Conservation (phyloP, 2,113 vertebrate genomes). For the Sinosuthora webbiana region DNA sequence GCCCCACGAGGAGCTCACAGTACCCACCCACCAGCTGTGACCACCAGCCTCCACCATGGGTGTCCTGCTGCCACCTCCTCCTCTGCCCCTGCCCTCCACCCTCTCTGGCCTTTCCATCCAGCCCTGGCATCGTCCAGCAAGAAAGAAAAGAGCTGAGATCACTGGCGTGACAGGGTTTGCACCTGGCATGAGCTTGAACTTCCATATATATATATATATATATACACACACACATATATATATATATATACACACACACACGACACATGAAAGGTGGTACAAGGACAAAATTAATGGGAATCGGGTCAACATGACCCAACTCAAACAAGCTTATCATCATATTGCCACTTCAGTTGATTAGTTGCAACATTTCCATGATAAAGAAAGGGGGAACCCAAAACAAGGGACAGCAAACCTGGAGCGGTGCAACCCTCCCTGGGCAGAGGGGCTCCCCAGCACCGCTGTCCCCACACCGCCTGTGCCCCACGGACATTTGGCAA, state of each 20-base stretch:
- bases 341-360: conserved; percentile 64
- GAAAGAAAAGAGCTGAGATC: conserved; percentile 34
- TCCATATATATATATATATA: background rate
- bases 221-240: background rate
- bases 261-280: conserved; percentile 33
- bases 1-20: fast-evolving
- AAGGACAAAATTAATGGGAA: conserved; percentile 59
- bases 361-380: conserved; percentile 67
- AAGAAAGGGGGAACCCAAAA: conserved; percentile 44
- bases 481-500: conserved; percentile 59
- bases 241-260: fast-evolving
- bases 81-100: background rate
- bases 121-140: background rate
- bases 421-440: background rate
- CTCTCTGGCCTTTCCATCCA: background rate
- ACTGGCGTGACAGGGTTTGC: background rate
- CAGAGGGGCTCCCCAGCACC: background rate
- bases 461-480: background rate
- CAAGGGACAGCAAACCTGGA: conserved; percentile 3
- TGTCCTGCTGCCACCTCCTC: background rate
- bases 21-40: fast-evolving
- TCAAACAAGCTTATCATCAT: conserved; percentile 69
- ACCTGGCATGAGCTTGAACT: conserved; percentile 27
- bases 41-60: fast-evolving
- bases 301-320: conserved; percentile 70